These are phyloP conservation scores for Ditula angustiorana DNA, from an alignment of 2,888 invertebrate genomes.

Conservation along the genomic window DNA sequence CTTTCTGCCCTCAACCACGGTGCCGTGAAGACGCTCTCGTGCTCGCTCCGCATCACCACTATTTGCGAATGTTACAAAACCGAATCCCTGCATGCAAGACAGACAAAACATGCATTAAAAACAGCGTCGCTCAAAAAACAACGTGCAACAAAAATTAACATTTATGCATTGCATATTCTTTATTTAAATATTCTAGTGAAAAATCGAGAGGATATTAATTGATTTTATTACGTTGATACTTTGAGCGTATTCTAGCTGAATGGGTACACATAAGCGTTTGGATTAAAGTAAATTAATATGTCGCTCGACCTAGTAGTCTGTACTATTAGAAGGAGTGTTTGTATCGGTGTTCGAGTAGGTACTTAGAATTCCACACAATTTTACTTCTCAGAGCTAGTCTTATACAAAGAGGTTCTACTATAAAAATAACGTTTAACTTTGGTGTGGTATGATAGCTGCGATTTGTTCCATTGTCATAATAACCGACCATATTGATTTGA, in stretches of 20 bases:
- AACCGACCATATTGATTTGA: background rate
- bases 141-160: slow-evolving; percentile 91
- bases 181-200: slow-evolving; percentile 80
- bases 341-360: slow-evolving; percentile 59
- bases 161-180: slow-evolving; percentile 86
- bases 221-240: slow-evolving; percentile 82
- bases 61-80: slow-evolving; percentile 99
- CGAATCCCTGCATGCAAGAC: slow-evolving; percentile 99
- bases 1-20: slow-evolving; percentile 99
- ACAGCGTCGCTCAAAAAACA: slow-evolving; percentile 92
- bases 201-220: slow-evolving; percentile 79
- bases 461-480: slow-evolving; percentile 69
- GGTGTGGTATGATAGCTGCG: slow-evolving; percentile 82
- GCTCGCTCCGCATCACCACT: slow-evolving; percentile 99
- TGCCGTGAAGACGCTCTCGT: slow-evolving; percentile 99
- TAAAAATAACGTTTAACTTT: slow-evolving; percentile 62
- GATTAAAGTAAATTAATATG: slow-evolving; percentile 78
- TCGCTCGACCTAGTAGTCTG: slow-evolving; percentile 77
- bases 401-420: slow-evolving; percentile 63
- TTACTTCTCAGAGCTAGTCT: slow-evolving; percentile 63
- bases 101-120: slow-evolving; percentile 97
- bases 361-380: slow-evolving; percentile 48
- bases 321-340: slow-evolving; percentile 72
- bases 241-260: slow-evolving; percentile 85
- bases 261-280: slow-evolving; percentile 85